Base-by-base conservation (phyloP, 2,888 invertebrate genomes). In the Lycaena phlaeas region DNA sequence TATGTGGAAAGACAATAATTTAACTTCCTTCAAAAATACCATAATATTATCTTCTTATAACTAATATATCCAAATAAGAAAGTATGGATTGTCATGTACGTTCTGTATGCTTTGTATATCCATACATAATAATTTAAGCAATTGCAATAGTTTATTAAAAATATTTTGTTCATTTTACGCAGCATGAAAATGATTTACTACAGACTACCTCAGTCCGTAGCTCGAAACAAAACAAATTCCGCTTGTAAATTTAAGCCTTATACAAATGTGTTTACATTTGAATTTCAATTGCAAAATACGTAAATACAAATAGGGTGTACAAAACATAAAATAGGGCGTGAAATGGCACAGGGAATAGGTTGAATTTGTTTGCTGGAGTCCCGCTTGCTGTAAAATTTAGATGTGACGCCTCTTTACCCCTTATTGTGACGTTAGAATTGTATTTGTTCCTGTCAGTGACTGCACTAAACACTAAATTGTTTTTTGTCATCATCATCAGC, bases 361-460 rank as follows among this genome's bases (percentile, higher is more conserved):
- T 56, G 67, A 68, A 77, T 79, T 81, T 82, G 79, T 81, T 81
- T 78, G 70, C 66, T 64, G 62, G 64, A 64, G 60, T 59, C 59
- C 54, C 59, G 61, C 61, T 64, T 22, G 63, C 54, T 62, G 65
- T 61, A 58, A 70, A 73, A 72, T 74, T 75, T 68, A 64, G 67
- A 63, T 64, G 64, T 66, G 64, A 67, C 51, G 52, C 59, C 55
- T 54, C 58, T 54, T 59, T 61, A 64, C 59, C 60, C 58, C 52
- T 57, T 54, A 51, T 53, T 56, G 58, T 58, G 36, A 57, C 50
- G 54, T 50, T 52, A 57, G 56, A 57, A 64, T 44, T 27, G 41
- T 43, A 17, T 39, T 41, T 41, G 39, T 41, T 41, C 37, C 31
- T 46, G 36, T 14, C n/a, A 22, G 10, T 17, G 34, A 34, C 34